Evolutionary conservation across 2,888 invertebrate species (phyloP), one percentile per base, ranked within the genome.

Genomic region (Galerucella pusilla): DNA sequence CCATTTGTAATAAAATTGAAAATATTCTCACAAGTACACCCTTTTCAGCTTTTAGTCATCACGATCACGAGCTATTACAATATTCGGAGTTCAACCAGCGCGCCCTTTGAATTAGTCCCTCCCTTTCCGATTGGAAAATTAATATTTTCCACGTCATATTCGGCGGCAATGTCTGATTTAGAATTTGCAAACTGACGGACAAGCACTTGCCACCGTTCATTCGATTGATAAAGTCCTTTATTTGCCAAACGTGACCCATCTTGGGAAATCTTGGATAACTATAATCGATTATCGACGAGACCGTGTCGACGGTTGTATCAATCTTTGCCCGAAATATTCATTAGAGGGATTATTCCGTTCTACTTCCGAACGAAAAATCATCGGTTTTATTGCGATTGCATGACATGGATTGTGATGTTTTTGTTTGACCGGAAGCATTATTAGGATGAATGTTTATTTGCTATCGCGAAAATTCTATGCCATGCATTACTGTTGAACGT

Each of bases 221-320:
- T 71, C 71, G 42, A 72, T 72, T 72, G 72, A 72, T 72, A 72
- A 67, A 72, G 72, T 67, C 66, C 72, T 72, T 35, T 72, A 72
- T 72, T 72, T 72, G 60, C 66, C 14, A 72, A 72, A 72, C 72
- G 72, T 72, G 72, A 72, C 72, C 60, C 66, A 72, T 72, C 72
- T 72, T 66, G 16, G 59, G 67, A 46, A 66, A 59, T 72, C 72
- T 72, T 66, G 72, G 66, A 72, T 72, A 72, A 66, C 63, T 35
- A 60, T 72, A 66, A 72, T 72, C 65, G 71, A 57, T 66, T 54
- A 25, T 46, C 66, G 72, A 72, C 64, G 72, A 35, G 49, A 60
- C 16, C 60, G 14, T 60, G 60, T 49, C 45, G 59, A 60, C 68
- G 60, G 28, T 59, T 68, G 68, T 68, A 68, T 68, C 68, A 60